Base-by-base conservation (phyloP, 2,888 invertebrate genomes). In the Orthonevra nobilis region DNA sequence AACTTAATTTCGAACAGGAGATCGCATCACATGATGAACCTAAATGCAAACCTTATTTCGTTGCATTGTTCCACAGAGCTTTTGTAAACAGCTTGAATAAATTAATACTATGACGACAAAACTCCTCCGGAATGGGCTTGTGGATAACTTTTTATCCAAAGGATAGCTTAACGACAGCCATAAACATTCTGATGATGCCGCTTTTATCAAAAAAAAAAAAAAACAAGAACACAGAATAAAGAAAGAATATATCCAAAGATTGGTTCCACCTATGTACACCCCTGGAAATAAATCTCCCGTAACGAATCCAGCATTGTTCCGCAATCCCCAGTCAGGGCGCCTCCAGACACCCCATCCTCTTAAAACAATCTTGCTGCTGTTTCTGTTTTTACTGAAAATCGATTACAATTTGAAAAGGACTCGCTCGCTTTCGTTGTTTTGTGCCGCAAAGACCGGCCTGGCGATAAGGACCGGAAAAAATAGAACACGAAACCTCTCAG, bases 121-220 rank as follows among this genome's bases (percentile, higher is more conserved):
- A 19, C 36, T 14, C 28, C 5, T 12, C 46, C 34, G 20, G 4
- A 20, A 19, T 14, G 42, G 30, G 26, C 9, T 19, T n/a, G 23
- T 2, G 7, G 26, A 19, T 23, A 23, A 58, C 56, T 69, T 69
- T 56, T 69, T 56, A 50, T 30, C 75, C 63, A 60, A 69, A 34
- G 48, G n/a, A 52, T 52, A 56, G 72, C 56, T 61, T 60, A 73
- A 73, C 61, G 79, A 68, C 56, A 68, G 48, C 48, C 73, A 79
- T 73, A 79, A 79, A 73, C 73, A 68, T 73, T 68, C 61, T 61
- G 42, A 79, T 54, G 73, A 79, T 79, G 79, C 61, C 73, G 73
- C 60, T 68, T 61, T 79, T 79, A 66, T 66, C 66, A 79, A 4
- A 60, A 70, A 58, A 66, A 46, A 23, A 64, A 56, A 54, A 60